phyloP scores from a whole-genome alignment of 2,797 vertebrate genomes.

The Sandelia bainsii region DNA sequence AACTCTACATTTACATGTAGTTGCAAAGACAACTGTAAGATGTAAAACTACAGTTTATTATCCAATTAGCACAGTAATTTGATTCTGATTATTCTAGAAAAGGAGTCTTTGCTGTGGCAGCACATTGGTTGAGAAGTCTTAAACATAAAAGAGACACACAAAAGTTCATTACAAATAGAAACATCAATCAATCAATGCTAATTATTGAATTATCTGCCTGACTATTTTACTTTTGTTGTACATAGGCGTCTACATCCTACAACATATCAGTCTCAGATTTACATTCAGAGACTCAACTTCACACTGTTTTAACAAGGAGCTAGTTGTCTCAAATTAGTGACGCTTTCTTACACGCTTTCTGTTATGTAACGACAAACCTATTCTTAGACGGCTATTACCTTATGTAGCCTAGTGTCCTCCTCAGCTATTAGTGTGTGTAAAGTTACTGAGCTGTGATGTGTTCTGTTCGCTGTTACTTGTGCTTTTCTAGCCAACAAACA shows the following conservation, averaged over 20 bases:
- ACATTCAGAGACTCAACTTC: constrained; percentile 15
- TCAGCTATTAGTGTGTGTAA: constrained; percentile 34
- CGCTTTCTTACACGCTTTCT: constrained; percentile 40
- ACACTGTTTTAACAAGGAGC: constrained; percentile 24
- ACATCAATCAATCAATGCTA: neutral
- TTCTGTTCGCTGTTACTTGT: constrained; percentile 41
- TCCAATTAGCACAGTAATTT: too few species aligned
- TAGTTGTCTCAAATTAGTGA: constrained; percentile 58
- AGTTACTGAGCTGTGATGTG: constrained; percentile 50
- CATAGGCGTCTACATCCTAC: too few species aligned
- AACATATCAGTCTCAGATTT: neutral
- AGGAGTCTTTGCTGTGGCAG: neutral
- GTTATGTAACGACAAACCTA: constrained; percentile 55
- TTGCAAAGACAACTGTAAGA: neutral
- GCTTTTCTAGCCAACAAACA: constrained; percentile 56
- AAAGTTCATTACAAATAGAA: neutral
- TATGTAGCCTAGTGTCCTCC: constrained; percentile 30
- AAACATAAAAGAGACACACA: neutral
- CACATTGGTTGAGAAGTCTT: neutral
- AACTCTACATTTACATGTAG: neutral
- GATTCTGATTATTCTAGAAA: neutral
- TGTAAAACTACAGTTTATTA: too few species aligned
- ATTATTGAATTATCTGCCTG: neutral
- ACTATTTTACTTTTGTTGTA: neutral
- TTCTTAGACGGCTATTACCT: constrained; percentile 65